phyloP scores from a whole-genome alignment of 2,113 vertebrate species.

The Myotis lucifugus region DNA sequence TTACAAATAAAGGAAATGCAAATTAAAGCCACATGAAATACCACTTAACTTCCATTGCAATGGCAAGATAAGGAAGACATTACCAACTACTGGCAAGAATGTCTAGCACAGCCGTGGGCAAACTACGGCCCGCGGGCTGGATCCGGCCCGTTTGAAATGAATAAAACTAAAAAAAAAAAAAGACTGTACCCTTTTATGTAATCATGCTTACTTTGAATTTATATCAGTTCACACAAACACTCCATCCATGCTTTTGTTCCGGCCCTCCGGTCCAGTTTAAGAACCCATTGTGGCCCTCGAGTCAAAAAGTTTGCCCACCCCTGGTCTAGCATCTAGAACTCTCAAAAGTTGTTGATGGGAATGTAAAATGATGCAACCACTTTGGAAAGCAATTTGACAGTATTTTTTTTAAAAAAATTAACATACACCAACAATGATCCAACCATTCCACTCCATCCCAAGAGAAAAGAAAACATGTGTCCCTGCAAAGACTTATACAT shows the following conservation, averaged over 20 bases:
- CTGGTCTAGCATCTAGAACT: not conserved
- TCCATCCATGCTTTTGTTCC: too few relatives aligned
- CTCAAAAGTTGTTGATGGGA: not conserved
- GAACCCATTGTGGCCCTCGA: too few relatives aligned
- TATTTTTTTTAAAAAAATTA: not conserved
- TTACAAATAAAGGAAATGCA: not conserved
- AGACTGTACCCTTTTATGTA: too few relatives aligned
- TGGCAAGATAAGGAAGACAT: not conserved
- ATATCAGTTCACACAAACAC: too few relatives aligned
- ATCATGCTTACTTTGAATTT: too few relatives aligned
- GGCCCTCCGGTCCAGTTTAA: too few relatives aligned
- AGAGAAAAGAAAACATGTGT: not conserved
- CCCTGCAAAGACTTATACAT: not conserved
- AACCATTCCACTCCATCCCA: not conserved
- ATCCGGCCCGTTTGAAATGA: too few relatives aligned
- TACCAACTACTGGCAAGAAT: not conserved
- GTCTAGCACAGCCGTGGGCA: too few relatives aligned
- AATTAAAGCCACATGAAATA: not conserved
- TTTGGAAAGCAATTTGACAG: not conserved
- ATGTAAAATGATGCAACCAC: not conserved
- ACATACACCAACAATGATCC: not conserved
- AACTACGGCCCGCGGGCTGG: too few relatives aligned
- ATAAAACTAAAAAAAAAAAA: too few relatives aligned
- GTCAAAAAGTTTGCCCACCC: too few relatives aligned
- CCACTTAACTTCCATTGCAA: not conserved